These are phyloP conservation scores for Dromiciops gliroides DNA, from an alignment of 2,113 vertebrate species.

Conservation along the genomic window DNA sequence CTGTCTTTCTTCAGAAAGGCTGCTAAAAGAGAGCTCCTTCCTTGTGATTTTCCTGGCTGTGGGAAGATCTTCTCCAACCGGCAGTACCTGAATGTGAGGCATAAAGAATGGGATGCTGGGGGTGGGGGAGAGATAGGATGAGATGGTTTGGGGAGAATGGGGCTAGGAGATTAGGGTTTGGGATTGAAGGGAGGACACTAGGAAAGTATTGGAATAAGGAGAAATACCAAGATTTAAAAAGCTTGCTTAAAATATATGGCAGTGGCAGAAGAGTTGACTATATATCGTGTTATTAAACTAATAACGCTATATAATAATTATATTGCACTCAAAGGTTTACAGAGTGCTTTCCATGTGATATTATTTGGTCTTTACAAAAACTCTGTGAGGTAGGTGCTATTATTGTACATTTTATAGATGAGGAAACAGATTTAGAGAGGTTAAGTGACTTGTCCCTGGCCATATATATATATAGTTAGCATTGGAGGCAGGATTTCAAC, in stretches of 20 bases:
- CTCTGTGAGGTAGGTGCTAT: background rate
- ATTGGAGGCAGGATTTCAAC: background rate
- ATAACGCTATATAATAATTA: background rate
- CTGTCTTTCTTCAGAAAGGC: slow-evolving; percentile 82
- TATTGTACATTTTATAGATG: background rate
- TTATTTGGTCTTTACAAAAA: background rate
- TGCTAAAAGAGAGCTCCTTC: slow-evolving; percentile 84
- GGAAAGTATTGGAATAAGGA: background rate
- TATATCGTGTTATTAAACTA: background rate
- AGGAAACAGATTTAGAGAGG: background rate
- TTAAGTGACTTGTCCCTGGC: background rate
- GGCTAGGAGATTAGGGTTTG: background rate
- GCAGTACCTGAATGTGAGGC: slow-evolving; percentile 89
- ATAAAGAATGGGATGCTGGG: background rate
- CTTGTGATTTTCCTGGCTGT: slow-evolving; percentile 88
- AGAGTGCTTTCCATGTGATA: background rate
- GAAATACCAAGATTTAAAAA: background rate
- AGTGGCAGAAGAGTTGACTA: background rate
- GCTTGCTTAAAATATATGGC: background rate
- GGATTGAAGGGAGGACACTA: background rate
- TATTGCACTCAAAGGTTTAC: background rate
- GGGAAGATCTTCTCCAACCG: slow-evolving; percentile 90
- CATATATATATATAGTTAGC: background rate
- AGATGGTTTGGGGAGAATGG: background rate
- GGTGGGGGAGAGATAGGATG: background rate